A percentile compares a stretch with the other conserved stretches of the same genome.
Evolutionary conservation across 2,113 vertebrate species (phyloP).

Genomic region (Pelmatolapia mariae): DNA sequence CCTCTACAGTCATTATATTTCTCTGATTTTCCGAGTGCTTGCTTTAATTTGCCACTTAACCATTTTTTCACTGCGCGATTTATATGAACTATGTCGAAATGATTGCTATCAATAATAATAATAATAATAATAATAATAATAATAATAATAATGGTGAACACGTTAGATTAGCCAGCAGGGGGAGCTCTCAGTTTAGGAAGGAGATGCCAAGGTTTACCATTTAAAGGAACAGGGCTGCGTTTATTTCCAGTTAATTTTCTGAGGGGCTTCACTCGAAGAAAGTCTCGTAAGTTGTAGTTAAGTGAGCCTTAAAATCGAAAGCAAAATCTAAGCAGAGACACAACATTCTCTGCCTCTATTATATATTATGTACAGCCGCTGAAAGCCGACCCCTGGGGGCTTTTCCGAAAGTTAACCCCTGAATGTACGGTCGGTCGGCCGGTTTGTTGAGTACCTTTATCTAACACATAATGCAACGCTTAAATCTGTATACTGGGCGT

Average conservation of each 20-base stretch:
- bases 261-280: neutral
- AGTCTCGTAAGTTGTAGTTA: neutral
- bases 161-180: conserved; percentile 18
- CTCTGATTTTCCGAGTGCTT: neutral
- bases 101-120: neutral
- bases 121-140: neutral
- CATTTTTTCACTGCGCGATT: neutral
- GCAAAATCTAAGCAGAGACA: neutral
- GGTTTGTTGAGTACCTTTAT: neutral
- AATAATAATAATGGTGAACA: neutral
- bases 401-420: conserved; percentile 60
- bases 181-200: conserved; percentile 36
- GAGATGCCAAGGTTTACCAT: neutral
- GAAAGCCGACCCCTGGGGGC: conserved; percentile 53
- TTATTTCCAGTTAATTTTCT: conserved; percentile 10
- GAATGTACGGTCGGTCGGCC: conserved; percentile 24
- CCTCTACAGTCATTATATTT: neutral
- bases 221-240: conserved; percentile 25
- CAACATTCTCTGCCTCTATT: neutral
- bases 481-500: neutral
- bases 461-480: neutral
- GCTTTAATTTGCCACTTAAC: neutral
- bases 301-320: neutral
- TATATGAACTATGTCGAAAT: neutral
- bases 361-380: conserved; percentile 30